Evolutionary conservation across 37 sponge, comb jelly and placozoan species (phyloP).

Genomic region (Hexactinellida sp.): DNA sequence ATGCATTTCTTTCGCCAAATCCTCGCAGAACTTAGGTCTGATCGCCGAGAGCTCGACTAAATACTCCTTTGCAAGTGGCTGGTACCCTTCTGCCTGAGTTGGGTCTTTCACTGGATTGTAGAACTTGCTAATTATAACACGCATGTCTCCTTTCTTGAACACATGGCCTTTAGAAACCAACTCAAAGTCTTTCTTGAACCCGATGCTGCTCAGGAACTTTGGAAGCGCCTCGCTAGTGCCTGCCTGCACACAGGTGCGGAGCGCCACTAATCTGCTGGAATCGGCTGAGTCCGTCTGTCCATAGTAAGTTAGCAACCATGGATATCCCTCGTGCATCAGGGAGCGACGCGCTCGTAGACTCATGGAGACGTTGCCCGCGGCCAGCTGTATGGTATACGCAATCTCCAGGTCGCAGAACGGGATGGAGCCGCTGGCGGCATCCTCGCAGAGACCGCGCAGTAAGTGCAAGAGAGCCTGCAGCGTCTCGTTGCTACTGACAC

Average conservation of each 20-base stretch:
- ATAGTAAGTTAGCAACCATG: background rate
- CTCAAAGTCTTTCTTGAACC: conserved; percentile 11
- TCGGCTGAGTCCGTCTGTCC: conserved; percentile 4
- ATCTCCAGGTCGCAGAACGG: background rate
- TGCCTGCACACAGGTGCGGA: background rate
- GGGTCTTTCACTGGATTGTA: conserved; percentile 15
- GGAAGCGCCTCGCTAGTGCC: background rate
- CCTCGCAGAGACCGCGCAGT: background rate
- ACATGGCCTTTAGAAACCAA: background rate
- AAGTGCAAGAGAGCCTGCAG: background rate
- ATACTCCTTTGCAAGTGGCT: background rate
- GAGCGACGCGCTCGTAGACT: conserved; percentile 10
- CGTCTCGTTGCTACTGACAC: background rate
- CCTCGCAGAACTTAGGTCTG: conserved; percentile 7
- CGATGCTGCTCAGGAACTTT: background rate
- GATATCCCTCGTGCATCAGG: background rate
- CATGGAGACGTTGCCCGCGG: background rate
- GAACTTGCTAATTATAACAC: conserved; percentile 8
- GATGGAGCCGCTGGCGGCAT: background rate
- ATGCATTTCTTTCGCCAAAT: background rate
- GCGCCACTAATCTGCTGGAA: background rate
- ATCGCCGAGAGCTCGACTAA: background rate
- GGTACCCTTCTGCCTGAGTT: background rate
- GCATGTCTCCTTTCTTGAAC: conserved; percentile 13
- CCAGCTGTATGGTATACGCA: background rate